Base-by-base conservation (phyloP, 2,113 vertebrate species). In the Chionodraco myersi region DNA sequence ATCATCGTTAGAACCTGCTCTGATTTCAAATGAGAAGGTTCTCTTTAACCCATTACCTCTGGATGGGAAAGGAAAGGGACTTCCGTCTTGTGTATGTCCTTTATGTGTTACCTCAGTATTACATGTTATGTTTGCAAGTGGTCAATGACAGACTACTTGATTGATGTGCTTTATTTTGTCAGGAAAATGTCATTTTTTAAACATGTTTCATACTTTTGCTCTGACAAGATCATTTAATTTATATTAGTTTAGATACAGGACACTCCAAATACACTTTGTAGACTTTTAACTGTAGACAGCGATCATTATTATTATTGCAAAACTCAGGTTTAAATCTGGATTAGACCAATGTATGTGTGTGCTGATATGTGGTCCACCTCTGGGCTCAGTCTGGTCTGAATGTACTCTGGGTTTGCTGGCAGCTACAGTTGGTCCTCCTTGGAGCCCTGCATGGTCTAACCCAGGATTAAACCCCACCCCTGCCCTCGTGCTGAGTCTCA, bases 101-200 rank as follows among this genome's bases (percentile, higher is more conserved):
- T 34, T n/a, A 21, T 52, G 45, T 77, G 21, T 74, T 26, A 45
- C 6, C 3, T 57, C 10, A 41, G 6, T 13, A n/a, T 77, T 54
- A 49, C 13, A 18, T 30, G 3, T 61, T 61, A 61, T 60, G 13
- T 73, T 73, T 64, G n/a, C 34, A 75, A 23, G 34, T 60, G 69
- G 74, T 74, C 67, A 64, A 59, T 67, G 63, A 68, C 47, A 18
- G 63, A 68, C 47, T 48, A 12, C 26, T 69, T 57, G 48, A 75
- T 79, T 26, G n/a, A 57, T 60, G 44, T 66, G 48, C 41, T 82
- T 72, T 48, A 44, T 78, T 71, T 66, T 58, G 3, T 61, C 41
- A 9, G 59, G 18, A 41, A 67, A 18, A 30, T 58, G 30, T 58
- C 45, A 30, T 2, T 30, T 30, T 51, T 77, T 54, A 2, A 7